Base-by-base conservation (phyloP, 2,888 invertebrate species). In the Maniola hyperantus region DNA sequence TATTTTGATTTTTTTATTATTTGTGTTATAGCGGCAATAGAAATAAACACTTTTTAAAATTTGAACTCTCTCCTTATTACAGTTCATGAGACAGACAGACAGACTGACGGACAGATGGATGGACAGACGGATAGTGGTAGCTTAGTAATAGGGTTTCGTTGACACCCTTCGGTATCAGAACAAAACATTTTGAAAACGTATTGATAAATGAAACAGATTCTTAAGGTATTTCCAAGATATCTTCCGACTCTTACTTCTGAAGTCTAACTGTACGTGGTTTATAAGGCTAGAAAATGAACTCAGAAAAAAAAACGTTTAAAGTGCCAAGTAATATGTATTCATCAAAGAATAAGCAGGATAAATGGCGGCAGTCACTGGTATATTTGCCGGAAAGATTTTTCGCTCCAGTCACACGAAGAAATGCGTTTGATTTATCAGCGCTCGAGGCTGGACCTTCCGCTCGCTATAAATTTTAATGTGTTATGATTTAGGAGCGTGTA, bases 391-490 rank as follows among this genome's bases (percentile, higher is more conserved):
- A 86, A 88, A 85, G 87, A 88, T 89, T 89, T 88, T 82, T 84
- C 84, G 83, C 83, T 83, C 80, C 80, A 85, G 87, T 89, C 88
- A 83, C 85, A 86, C 85, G 85, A 89, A 90, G 89, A 88, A 90
- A 86, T 87, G 86, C 87, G 84, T 89, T 88, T 90, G 91, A 90
- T 90, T 90, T 91, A 91, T 90, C 84, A 88, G 88, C 87, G 88
- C 90, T 91, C 85, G 87, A 89, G 89, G 88, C 89, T 88, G 90
- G 90, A 91, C 90, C 89, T 89, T 91, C 88, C 89, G 88, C 77
- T 82, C 74, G 89, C 91, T 87, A 91, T 91, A 91, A 90, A 91
- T 91, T 91, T 88, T 90, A 91, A 90, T 91, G 89, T 88, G 88
- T 87, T 91, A 90, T 91, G 91, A 91, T 91, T 91, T 91, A 91